A percentile compares a stretch with the other conserved stretches of the same genome.
Evolutionary conservation across 2,113 vertebrate species (phyloP).

Genomic region (Poecile atricapillus): DNA sequence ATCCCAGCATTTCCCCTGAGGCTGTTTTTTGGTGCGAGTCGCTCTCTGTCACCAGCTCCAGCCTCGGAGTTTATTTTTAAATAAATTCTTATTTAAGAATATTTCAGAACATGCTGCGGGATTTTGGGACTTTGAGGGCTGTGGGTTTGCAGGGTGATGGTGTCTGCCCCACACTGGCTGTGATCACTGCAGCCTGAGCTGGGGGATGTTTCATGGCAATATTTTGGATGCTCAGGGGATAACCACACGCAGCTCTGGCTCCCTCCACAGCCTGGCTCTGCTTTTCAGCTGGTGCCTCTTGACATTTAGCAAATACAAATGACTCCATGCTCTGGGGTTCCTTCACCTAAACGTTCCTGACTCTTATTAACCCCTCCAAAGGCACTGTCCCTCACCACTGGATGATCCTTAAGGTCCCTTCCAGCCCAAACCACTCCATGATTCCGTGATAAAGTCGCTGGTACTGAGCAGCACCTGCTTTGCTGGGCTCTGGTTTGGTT

Average conservation of each 20-base stretch:
- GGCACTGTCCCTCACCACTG: neutral
- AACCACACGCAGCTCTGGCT: neutral
- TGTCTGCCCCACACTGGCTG: neutral
- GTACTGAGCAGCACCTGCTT: neutral
- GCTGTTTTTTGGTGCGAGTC: accelerated
- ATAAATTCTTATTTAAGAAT: too few relatives aligned
- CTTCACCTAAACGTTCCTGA: neutral
- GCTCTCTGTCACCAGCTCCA: neutral
- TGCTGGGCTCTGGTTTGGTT: accelerated
- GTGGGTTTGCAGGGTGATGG: neutral
- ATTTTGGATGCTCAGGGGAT: neutral
- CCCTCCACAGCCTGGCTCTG: neutral
- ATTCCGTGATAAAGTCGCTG: accelerated
- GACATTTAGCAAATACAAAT: neutral
- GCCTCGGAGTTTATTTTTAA: accelerated
- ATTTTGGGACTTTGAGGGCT: accelerated
- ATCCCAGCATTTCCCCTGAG: too few relatives aligned
- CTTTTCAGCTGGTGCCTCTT: neutral
- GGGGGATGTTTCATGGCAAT: neutral
- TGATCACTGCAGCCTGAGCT: accelerated
- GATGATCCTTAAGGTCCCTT: neutral
- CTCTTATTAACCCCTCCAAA: neutral
- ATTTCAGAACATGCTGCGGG: accelerated
- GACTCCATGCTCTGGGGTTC: too few relatives aligned
- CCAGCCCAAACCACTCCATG: neutral